phyloP scores from a whole-genome alignment of 2,888 invertebrate species.

The Leucophenga maculata region DNA sequence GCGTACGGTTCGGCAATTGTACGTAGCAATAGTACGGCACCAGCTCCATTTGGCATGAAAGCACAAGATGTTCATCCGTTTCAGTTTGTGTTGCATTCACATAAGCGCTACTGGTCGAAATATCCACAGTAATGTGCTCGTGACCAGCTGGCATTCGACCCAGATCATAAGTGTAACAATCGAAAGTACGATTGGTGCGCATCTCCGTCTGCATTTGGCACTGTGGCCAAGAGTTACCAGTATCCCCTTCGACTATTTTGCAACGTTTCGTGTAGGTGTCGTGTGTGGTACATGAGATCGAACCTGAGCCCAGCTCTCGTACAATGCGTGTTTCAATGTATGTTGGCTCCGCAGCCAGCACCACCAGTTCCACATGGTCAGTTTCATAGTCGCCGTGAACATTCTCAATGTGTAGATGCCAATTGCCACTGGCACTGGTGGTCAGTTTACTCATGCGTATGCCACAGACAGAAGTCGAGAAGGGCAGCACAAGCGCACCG shows the following conservation, averaged over 20 bases:
- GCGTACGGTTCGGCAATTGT: slow-evolving; percentile 49
- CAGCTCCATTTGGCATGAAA: slow-evolving; percentile 47
- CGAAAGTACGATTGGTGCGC: slow-evolving; percentile 47
- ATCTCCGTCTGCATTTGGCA: slow-evolving; percentile 48
- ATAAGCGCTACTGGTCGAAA: slow-evolving; percentile 34
- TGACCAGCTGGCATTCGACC: slow-evolving; percentile 49
- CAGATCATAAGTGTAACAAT: slow-evolving; percentile 51
- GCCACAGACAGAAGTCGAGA: slow-evolving; percentile 46
- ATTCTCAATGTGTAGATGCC: slow-evolving; percentile 47
- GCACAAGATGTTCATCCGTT: slow-evolving; percentile 34
- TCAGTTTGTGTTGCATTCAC: slow-evolving; percentile 43
- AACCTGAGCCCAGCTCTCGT: slow-evolving; percentile 43
- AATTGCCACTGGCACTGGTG: slow-evolving; percentile 37
- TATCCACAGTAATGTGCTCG: slow-evolving; percentile 51
- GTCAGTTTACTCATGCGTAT: slow-evolving; percentile 47
- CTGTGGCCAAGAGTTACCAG: slow-evolving; percentile 42
- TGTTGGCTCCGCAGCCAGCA: slow-evolving; percentile 40
- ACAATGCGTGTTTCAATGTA: slow-evolving; percentile 45
- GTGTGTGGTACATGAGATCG: slow-evolving; percentile 45
- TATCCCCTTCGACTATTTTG: slow-evolving; percentile 44
- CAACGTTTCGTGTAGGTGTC: slow-evolving; percentile 48
- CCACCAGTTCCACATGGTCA: slow-evolving; percentile 35
- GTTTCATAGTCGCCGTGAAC: slow-evolving; percentile 35
- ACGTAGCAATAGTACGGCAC: slow-evolving; percentile 46
- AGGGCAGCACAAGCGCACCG: slow-evolving; percentile 47